Conservation (phyloP, 2,113 vertebrate genomes). For the Lethenteron camtschaticum region DNA sequence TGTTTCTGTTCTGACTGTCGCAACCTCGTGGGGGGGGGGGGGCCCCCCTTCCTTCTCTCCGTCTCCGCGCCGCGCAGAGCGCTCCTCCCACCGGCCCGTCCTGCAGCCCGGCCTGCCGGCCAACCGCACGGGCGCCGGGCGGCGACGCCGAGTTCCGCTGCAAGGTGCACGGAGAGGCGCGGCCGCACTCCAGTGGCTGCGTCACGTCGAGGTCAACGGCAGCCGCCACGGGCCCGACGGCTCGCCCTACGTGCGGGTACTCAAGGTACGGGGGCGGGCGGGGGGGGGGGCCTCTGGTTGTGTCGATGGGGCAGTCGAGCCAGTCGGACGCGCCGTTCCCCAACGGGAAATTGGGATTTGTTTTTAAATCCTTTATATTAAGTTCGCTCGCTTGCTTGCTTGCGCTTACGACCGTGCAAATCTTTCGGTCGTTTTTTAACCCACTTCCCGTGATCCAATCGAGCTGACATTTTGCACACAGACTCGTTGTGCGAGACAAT, state of each 20-base stretch:
- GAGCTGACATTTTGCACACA: too few relatives aligned
- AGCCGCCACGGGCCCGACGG: constrained; percentile 45
- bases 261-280: too few relatives aligned
- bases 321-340: background rate
- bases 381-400: background rate
- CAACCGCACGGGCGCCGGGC: constrained; percentile 74
- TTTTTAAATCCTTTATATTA: background rate
- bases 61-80: constrained; percentile 25
- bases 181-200: constrained; percentile 96
- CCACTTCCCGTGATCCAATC: too few relatives aligned
- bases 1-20: background rate
- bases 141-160: constrained; percentile 79
- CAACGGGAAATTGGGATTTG: background rate
- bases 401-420: background rate
- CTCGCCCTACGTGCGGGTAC: constrained; percentile 59
- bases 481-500: too few relatives aligned
- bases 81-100: constrained; percentile 81
- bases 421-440: too few relatives aligned
- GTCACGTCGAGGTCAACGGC: constrained; percentile 22
- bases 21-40: too few relatives aligned
- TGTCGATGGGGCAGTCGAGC: too few relatives aligned
- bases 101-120: constrained; percentile 85
- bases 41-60: background rate
- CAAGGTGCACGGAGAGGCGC: constrained; percentile 88
- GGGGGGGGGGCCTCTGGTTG: too few relatives aligned